These are phyloP conservation scores for Isaurus tuberculatus DNA, from an alignment of 92 coral and sea anemone species.

Conservation along the genomic window DNA sequence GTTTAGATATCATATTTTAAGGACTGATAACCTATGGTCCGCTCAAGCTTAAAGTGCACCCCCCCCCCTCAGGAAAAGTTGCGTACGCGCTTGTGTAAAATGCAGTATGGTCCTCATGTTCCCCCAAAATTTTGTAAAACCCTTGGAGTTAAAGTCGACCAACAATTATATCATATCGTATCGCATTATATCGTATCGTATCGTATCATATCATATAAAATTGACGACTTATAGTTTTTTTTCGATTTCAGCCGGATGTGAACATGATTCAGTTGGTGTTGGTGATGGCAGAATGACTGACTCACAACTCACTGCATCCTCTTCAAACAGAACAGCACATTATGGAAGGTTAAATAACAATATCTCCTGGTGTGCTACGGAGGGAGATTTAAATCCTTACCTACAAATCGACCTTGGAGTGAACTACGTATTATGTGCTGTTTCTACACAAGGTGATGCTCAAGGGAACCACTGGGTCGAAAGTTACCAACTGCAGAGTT, in stretches of 20 bases:
- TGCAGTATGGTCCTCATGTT: too few relatives aligned
- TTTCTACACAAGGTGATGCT: conserved; percentile 11
- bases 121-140: too few relatives aligned
- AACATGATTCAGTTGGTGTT: neutral
- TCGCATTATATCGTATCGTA: too few relatives aligned
- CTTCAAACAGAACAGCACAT: neutral
- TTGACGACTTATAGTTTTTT: neutral
- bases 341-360: neutral
- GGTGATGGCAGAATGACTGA: conserved; percentile 7
- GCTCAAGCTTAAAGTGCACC: too few relatives aligned
- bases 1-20: too few relatives aligned
- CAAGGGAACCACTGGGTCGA: neutral
- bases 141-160: too few relatives aligned
- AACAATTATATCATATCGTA: too few relatives aligned
- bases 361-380: conserved; percentile 8
- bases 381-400: neutral
- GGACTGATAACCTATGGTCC: too few relatives aligned
- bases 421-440: neutral
- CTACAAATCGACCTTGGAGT: neutral
- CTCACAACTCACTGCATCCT: conserved; percentile 21
- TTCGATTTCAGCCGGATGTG: neutral
- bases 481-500: conserved; percentile 2
- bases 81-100: too few relatives aligned
- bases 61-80: too few relatives aligned
- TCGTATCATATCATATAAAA: too few relatives aligned